Evolutionary conservation across 53 echinoderm and acorn worm genomes (phyloP), one percentile per base, ranked within the genome.

Genomic region (Hippasteria phrygiana): DNA sequence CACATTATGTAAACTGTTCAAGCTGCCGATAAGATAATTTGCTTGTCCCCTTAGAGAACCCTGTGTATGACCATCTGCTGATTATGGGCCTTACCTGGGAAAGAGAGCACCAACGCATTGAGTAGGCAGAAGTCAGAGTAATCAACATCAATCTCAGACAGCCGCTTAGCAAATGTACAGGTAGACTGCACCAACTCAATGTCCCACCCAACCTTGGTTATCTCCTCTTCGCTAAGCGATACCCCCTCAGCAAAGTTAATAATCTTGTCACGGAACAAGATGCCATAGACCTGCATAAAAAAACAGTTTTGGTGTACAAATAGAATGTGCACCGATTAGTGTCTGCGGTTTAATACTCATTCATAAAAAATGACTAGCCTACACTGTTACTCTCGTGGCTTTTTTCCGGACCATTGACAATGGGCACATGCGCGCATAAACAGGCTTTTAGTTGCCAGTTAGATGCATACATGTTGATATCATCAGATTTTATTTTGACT

Each of bases 171-270:
- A 62, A 89, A 96, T 26, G 87, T 76, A 5, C 93, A 42, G 5
- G 93, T 94, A 1, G 86, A 90, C 24, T 80, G 55, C 3, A 89
- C 59, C 29, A 96, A 77, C 3, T 96, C 94, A 1, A 3, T 16
- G 37, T 93, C 89, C 94, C 94, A 96, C n/a, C 94, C 96, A 5
- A 96, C 64, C 22, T 73, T 62, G 14, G 80, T 53, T 1, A 78
- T 63, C 20, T 93, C 88, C 0, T 89, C 88, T 54, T 43, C 89
- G 3, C 33, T 84, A 10, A 96, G 73, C 22, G 62, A 43, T 72
- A 92, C 32, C 5, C 88, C 90, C 0, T 62, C 54, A 7, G 91
- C 91, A 88, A 89, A 96, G 43, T 87, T 54, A 0, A 92, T 55
- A 1, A 66, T 67, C 11, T 66, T 46, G 2, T 83, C 47, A 55